phyloP scores from a whole-genome alignment of 2,888 invertebrate species.

The Bibio marci region DNA sequence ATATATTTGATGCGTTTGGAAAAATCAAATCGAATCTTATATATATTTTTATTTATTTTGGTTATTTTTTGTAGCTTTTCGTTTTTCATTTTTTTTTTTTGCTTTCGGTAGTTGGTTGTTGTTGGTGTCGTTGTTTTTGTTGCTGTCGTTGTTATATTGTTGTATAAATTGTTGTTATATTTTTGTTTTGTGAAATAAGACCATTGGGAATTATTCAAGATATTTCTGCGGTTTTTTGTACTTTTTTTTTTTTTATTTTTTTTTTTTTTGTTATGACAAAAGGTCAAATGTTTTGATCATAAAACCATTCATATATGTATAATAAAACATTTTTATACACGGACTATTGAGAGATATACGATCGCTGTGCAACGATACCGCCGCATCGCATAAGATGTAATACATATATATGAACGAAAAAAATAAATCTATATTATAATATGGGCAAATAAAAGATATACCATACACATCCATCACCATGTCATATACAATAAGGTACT shows the following conservation, averaged over 20 bases:
- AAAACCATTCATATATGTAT: neutral
- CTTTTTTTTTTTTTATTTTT: neutral
- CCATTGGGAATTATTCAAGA: constrained; percentile 4
- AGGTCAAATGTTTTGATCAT: constrained; percentile 5
- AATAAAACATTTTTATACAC: too few species aligned
- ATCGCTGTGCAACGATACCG: too few species aligned
- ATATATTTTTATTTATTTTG: too few species aligned
- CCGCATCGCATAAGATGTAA: too few species aligned
- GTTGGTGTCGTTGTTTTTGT: neutral
- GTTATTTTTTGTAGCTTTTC: constrained; percentile 1
- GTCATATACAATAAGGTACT: too few species aligned
- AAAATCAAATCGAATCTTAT: constrained; percentile 5
- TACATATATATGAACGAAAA: too few species aligned
- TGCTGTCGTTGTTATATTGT: too few species aligned
- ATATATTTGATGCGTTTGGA: constrained; percentile 6
- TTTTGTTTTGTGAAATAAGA: constrained; percentile 1
- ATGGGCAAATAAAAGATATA: too few species aligned
- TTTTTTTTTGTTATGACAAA: constrained; percentile 2
- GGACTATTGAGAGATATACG: too few species aligned
- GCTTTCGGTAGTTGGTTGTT: too few species aligned
- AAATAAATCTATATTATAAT: too few species aligned
- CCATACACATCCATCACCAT: too few species aligned
- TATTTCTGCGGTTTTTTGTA: constrained; percentile 3
- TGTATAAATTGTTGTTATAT: neutral
- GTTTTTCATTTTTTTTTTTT: neutral